Conservation (phyloP, 64 coral and sea anemone species). For the Montipora capricornis region DNA sequence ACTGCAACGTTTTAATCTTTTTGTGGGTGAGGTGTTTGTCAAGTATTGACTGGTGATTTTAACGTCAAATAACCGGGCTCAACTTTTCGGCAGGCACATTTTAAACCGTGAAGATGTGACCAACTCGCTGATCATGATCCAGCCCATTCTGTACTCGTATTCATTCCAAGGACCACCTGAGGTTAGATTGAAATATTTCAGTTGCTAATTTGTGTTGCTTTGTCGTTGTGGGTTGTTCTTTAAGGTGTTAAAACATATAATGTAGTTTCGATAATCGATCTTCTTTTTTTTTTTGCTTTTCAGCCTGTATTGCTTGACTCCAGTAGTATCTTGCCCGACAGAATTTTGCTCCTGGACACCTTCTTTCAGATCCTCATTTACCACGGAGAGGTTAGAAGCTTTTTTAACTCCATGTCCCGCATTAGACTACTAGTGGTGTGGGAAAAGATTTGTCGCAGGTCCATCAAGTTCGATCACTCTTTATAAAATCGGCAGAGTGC, state of each 20-base stretch:
- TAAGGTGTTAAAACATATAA: not conserved
- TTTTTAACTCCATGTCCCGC: not conserved
- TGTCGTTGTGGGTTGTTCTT: not conserved
- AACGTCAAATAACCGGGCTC: not conserved
- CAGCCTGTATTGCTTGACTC: slow-evolving; percentile 97
- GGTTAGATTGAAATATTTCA: slow-evolving; percentile 39
- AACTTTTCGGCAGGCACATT: slow-evolving; percentile 77
- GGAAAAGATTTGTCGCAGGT: no score
- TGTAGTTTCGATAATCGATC: not conserved
- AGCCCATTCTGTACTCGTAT: slow-evolving; percentile 97
- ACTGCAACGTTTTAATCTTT: not conserved
- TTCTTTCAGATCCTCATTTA: slow-evolving; percentile 99
- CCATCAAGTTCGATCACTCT: no score
- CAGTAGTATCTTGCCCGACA: slow-evolving; percentile 93
- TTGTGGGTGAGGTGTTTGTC: no score
- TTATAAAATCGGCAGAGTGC: no score
- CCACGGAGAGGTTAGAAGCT: slow-evolving; percentile 88
- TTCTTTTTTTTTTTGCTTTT: not conserved
- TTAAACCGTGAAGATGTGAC: slow-evolving; percentile 98
- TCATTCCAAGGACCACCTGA: slow-evolving; percentile 99
- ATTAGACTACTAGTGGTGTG: no score
- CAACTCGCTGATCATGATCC: slow-evolving; percentile 98
- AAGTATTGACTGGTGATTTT: no score
- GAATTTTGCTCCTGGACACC: slow-evolving; percentile 93
- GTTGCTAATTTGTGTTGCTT: not conserved